Evolutionary conservation across 2,113 vertebrate species (phyloP), one percentile per base, ranked within the genome.

Genomic region (Phalacrocorax aristotelis): DNA sequence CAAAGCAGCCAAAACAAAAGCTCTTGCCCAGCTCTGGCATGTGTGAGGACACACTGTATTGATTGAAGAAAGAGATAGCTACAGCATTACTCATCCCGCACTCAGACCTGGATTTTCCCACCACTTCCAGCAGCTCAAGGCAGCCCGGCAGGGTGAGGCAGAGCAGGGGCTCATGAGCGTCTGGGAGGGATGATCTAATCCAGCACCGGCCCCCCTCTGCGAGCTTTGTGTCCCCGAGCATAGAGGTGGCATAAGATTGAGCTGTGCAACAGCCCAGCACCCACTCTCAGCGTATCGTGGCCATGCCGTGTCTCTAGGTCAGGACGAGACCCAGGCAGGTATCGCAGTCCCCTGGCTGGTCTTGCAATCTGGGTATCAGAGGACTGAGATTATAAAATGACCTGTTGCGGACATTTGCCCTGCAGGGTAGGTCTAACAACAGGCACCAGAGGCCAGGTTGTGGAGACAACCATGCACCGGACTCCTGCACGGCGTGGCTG

Each of bases 101-200:
- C 93, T 90, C 95, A 26, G 38, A 82, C 46, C 89, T 48, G 97
- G 95, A 40, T 94, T 97, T 97, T 89, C 96, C 97, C 97, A 88
- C 34, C 58, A 5, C 85, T 94, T 93, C 91, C 92, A 90, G 89
- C 89, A 36, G 92, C 75, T 71, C 62, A 2, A 51, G 66, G 62
- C 20, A 16, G 13, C 40, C 75, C 2, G 70, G 49, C 79, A 76
- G 93, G 77, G 60, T 20, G 82, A 89, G 74, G 68, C 74, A 34
- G 87, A 52, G 54, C 75, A 18, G 90, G 64, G 75, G 75, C 74
- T 83, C 8, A 2, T 2, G 5, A 76, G 48, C 2, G 0, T 23
- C 61, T 22, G 58, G 3, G 27, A 29, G 75, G 40, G 44, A 7
- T 90, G 87, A 58, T 48, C 19, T 34, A 58, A 77, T 15, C 42